phyloP scores from a whole-genome alignment of 2,888 invertebrate genomes.

The Eristalis pertinax region DNA sequence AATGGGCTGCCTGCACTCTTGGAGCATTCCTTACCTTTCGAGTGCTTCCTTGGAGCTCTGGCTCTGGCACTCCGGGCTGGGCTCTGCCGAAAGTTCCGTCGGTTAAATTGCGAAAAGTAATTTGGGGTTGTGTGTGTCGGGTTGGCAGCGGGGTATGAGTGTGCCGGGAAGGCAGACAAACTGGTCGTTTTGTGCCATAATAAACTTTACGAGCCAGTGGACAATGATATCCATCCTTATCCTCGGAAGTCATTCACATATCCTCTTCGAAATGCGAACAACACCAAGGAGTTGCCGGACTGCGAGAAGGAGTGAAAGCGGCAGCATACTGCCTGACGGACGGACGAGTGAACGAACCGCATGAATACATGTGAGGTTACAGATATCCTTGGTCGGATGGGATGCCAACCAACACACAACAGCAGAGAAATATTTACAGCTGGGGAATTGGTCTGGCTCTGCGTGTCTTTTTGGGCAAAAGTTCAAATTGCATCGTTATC shows the following conservation, averaged over 20 bases:
- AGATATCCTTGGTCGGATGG: slow-evolving; percentile 58
- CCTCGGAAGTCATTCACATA: slow-evolving; percentile 72
- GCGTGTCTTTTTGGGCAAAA: slow-evolving; percentile 66
- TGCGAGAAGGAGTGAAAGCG: not conserved
- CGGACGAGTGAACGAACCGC: slow-evolving; percentile 29
- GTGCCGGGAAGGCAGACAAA: slow-evolving; percentile 60
- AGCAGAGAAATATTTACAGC: slow-evolving; percentile 65
- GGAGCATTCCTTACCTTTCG: slow-evolving; percentile 67
- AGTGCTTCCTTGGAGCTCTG: slow-evolving; percentile 27
- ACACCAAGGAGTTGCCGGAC: slow-evolving; percentile 40
- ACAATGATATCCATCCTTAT: slow-evolving; percentile 72
- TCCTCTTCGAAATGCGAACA: slow-evolving; percentile 68
- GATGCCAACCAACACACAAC: slow-evolving; percentile 49
- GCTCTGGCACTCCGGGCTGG: not conserved
- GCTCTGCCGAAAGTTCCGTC: slow-evolving; percentile 57
- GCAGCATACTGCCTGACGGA: slow-evolving; percentile 27
- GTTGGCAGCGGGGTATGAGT: not conserved
- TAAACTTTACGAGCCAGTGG: slow-evolving; percentile 72
- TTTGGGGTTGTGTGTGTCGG: slow-evolving; percentile 31
- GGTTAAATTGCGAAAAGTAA: slow-evolving; percentile 70
- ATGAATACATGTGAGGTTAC: slow-evolving; percentile 68
- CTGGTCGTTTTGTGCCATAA: slow-evolving; percentile 70
- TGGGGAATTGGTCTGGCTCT: slow-evolving; percentile 68
- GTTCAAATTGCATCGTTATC: slow-evolving; percentile 72
- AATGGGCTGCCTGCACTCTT: slow-evolving; percentile 65